Percentiles rank a stretch among this genome's conserved stretches.
phyloP scores from a whole-genome alignment of 2,888 invertebrate genomes.

The Drosophila setosimentum region DNA sequence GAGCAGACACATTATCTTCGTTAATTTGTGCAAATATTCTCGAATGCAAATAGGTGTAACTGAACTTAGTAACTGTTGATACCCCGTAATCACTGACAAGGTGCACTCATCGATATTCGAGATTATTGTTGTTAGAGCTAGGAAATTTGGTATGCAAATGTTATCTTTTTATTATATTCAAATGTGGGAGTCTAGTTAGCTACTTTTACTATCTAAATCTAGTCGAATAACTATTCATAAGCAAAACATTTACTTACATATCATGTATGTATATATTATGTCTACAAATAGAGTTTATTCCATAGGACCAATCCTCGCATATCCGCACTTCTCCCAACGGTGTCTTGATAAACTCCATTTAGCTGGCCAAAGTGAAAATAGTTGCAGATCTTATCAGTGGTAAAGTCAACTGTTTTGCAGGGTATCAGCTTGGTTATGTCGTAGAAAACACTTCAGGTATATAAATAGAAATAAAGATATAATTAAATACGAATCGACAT shows the following conservation, averaged over 20 bases:
- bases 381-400: constrained; percentile 69
- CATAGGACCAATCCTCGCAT: constrained; percentile 46
- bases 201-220: neutral
- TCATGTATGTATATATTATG: too few relatives aligned
- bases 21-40: neutral
- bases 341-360: constrained; percentile 43
- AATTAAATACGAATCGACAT: neutral
- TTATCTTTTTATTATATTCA: neutral
- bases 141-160: neutral
- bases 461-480: neutral
- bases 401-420: constrained; percentile 58
- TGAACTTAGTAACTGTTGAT: constrained; percentile 5
- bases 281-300: constrained; percentile 46
- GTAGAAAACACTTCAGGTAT: constrained; percentile 39
- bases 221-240: neutral
- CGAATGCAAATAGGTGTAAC: constrained; percentile 13
- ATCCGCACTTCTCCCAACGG: constrained; percentile 41
- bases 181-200: neutral
- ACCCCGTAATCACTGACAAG: neutral
- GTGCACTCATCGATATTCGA: neutral
- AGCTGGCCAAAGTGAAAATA: constrained; percentile 71
- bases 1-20: constrained; percentile 17
- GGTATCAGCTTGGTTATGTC: constrained; percentile 13
- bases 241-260: neutral
- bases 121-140: too few relatives aligned